Conservation (phyloP, 2,113 vertebrate species). For the Speoplatyrhinus poulsoni region DNA sequence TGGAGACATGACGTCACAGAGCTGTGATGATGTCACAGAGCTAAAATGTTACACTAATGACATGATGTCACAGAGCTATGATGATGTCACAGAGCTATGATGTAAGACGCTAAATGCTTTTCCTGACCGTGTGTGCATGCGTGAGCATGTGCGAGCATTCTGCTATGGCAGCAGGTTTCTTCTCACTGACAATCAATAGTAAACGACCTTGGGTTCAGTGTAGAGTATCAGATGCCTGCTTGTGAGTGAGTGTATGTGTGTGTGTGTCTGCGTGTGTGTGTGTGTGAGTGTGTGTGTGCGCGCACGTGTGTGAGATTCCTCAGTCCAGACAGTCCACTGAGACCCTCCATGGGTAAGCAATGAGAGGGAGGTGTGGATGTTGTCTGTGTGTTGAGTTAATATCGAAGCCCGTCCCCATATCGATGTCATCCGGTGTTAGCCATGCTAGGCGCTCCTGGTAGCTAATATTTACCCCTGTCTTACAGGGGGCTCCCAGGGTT, state of each 20-base stretch:
- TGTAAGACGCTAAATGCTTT: not conserved
- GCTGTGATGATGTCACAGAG: no score
- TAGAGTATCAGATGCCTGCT: not conserved
- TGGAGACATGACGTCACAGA: no score
- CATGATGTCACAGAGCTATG: no score
- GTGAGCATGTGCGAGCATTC: not conserved
- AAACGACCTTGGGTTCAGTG: not conserved
- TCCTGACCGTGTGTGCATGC: not conserved
- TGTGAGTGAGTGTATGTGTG: not conserved
- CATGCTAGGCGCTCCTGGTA: not conserved
- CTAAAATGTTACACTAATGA: no score
- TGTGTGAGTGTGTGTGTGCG: not conserved
- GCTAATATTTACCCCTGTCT: slow-evolving; percentile 1
- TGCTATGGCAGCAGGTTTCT: not conserved
- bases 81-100: no score
- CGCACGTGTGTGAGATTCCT: not conserved
- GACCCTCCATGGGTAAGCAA: not conserved
- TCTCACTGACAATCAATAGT: not conserved
- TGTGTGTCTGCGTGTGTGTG: not conserved
- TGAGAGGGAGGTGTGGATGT: not conserved
- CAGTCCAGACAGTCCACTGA: not conserved
- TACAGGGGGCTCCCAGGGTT: not conserved
- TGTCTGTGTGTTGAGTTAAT: not conserved
- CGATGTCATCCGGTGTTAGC: not conserved
- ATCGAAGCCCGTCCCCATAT: not conserved